phyloP scores from a whole-genome alignment of 2,113 vertebrate genomes.

The Nicator chloris region DNA sequence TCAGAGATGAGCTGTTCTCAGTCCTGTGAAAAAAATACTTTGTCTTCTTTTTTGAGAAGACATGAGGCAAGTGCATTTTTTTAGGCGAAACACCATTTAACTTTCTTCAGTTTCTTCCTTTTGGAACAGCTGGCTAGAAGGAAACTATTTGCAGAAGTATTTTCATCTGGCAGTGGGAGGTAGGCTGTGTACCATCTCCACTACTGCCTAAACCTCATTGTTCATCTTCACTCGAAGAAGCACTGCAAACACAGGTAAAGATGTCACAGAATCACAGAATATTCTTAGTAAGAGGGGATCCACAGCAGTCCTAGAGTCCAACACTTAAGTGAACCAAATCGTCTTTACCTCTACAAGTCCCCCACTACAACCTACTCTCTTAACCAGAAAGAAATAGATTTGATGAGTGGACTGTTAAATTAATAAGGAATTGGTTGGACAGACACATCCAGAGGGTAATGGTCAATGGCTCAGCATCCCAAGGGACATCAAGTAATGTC shows the following conservation, averaged over 20 bases:
- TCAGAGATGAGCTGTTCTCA: not conserved
- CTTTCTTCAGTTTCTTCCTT: not conserved
- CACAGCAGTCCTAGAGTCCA: fast-evolving
- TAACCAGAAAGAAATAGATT: not conserved
- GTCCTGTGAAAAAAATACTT: not conserved
- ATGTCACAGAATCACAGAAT: not conserved
- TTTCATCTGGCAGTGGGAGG: not conserved
- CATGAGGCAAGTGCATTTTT: not conserved
- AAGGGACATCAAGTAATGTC: not conserved
- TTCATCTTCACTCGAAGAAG: not conserved
- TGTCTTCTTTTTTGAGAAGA: not conserved
- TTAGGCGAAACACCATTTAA: not conserved
- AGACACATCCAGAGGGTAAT: fast-evolving
- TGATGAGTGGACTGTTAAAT: not conserved
- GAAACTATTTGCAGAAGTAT: not conserved
- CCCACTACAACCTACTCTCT: not conserved
- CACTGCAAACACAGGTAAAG: not conserved
- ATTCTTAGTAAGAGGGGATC: not conserved
- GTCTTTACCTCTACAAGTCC: not conserved
- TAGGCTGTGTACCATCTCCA: not conserved
- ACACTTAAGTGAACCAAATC: not conserved
- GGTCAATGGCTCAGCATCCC: not conserved
- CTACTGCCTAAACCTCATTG: not conserved
- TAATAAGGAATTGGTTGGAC: not conserved
- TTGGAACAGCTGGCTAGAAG: not conserved